Percentiles rank a stretch among this genome's conserved stretches.
Evolutionary conservation across 2,113 vertebrate species (phyloP).

Genomic region (Rattus rattus): DNA sequence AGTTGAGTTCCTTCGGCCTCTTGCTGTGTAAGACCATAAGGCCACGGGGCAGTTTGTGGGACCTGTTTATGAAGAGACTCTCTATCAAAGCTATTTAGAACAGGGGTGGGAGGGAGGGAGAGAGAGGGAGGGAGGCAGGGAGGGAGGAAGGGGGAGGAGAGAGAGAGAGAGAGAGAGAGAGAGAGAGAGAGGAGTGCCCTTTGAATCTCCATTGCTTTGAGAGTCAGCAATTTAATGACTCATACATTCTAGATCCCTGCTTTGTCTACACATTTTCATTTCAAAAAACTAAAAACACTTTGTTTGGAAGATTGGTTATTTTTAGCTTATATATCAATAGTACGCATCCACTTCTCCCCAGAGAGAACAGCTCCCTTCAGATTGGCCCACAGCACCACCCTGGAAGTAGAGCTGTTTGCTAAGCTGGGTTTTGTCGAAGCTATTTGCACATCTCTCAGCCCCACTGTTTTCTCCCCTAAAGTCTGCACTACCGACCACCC

Average conservation of each 20-base stretch:
- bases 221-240: constrained; percentile 88
- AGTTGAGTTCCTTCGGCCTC: neutral
- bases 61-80: constrained; percentile 50
- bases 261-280: constrained; percentile 86
- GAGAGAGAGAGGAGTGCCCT: constrained; percentile 3
- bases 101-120: constrained; percentile 64
- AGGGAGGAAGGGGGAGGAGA: neutral
- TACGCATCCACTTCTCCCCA: constrained; percentile 69
- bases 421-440: neutral
- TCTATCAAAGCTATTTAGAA: constrained; percentile 73
- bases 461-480: neutral
- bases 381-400: constrained; percentile 41
- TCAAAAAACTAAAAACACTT: constrained; percentile 88
- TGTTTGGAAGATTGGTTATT: constrained; percentile 85
- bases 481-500: neutral
- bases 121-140: constrained; percentile 58
- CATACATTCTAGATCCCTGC: constrained; percentile 84
- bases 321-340: constrained; percentile 84
- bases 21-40: neutral
- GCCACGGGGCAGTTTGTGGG: neutral
- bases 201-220: constrained; percentile 71
- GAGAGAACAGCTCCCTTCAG: constrained; percentile 71
- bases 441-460: neutral
- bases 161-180: neutral
- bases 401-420: neutral